Evolutionary conservation across 2,888 invertebrate genomes (phyloP).

Genomic region (Drosophila rubida): DNA sequence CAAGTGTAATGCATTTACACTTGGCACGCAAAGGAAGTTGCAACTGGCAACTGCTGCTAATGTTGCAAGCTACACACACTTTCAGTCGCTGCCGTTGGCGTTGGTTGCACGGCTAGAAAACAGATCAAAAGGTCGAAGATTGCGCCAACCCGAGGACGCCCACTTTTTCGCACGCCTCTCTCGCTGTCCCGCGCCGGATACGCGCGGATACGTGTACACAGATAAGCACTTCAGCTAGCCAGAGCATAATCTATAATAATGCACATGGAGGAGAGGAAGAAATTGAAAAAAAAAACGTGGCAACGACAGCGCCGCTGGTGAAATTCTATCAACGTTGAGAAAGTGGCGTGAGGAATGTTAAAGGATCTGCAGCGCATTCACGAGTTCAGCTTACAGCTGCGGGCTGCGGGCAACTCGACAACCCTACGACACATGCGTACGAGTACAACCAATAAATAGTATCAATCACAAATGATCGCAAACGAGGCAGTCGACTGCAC

Average conservation of each 20-base stretch:
- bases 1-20: conserved; percentile 77
- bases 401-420: conserved; percentile 37
- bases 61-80: conserved; percentile 50
- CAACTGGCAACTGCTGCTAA: conserved; percentile 61
- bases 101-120: conserved; percentile 55
- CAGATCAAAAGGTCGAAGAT: conserved; percentile 81
- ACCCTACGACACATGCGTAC: conserved; percentile 67
- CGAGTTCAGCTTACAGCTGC: neutral
- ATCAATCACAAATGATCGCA: conserved; percentile 78
- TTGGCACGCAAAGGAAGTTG: conserved; percentile 80
- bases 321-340: conserved; percentile 73
- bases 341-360: no score
- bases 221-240: conserved; percentile 53
- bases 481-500: conserved; percentile 68
- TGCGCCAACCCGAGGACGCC: conserved; percentile 75
- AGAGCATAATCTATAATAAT: conserved; percentile 63
- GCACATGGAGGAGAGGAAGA: conserved; percentile 34
- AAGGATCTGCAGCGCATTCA: neutral
- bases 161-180: conserved; percentile 80
- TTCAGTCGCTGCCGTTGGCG: conserved; percentile 6
- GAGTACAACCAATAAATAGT: conserved; percentile 75
- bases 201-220: conserved; percentile 56
- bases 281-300: conserved; percentile 73
- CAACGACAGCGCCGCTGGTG: conserved; percentile 63
- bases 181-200: conserved; percentile 61